Evolutionary conservation across 2,888 invertebrate species (phyloP), one percentile per base, ranked within the genome.

Genomic region (Papilio demoleus): DNA sequence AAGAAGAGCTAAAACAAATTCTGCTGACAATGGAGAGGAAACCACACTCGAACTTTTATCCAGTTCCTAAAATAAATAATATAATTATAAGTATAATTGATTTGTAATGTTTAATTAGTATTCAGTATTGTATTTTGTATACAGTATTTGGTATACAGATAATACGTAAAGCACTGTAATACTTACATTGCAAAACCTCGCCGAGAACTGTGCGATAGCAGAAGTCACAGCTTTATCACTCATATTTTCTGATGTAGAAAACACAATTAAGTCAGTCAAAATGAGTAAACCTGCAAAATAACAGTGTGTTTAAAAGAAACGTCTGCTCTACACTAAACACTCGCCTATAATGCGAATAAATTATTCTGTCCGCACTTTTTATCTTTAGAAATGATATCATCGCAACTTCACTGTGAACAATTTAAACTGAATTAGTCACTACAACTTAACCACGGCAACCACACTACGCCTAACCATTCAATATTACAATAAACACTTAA

Each of bases 111-210:
- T n/a, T n/a, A n/a, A n/a, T n/a, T n/a, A n/a, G n/a, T n/a, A n/a
- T n/a, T n/a, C n/a, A n/a, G n/a, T n/a, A n/a, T n/a, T n/a, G n/a
- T n/a, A n/a, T n/a, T n/a, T n/a, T n/a, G n/a, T n/a, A n/a, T n/a
- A n/a, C n/a, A n/a, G n/a, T 1, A 14, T 53, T 53, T 53, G 53
- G 2, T n/a, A 53, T 27, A 14, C 14, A n/a, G 22, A 31, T 59
- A 24, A 45, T 34, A 60, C 19, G 47, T 58, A 62, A 62, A 59
- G 2, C 56, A 47, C 19, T 17, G 1, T 17, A 36, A 66, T 67
- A 88, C 89, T 90, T 82, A 94, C 94, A 88, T 93, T 90, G 75
- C 92, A 93, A 74, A 93, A 91, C 73, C 88, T 88, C 0, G 90
- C 88, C 19, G 93, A 89, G 77, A 93, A 93, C 67, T 82, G 81